phyloP scores from a whole-genome alignment of 2,797 vertebrate species.

The Rhinogobio ventralis region DNA sequence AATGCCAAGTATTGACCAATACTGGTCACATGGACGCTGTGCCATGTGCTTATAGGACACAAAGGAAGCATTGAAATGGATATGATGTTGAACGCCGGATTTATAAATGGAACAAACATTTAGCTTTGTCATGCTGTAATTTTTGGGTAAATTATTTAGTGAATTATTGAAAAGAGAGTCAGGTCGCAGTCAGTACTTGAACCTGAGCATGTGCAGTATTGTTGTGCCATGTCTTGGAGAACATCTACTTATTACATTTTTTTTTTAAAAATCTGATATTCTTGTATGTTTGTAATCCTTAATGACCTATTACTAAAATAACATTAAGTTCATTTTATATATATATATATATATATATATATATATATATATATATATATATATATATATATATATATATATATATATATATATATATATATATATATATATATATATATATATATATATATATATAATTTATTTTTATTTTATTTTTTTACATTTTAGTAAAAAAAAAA shows the following conservation, averaged over 20 bases:
- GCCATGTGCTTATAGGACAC: constrained; percentile 9
- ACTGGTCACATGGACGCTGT: background rate
- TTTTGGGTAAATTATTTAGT: background rate
- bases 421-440: too few relatives aligned
- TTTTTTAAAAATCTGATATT: background rate
- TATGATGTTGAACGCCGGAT: background rate
- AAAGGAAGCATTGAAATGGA: constrained; percentile 6
- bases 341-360: background rate
- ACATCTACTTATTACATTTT: too few relatives aligned
- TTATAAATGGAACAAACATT: constrained; percentile 22
- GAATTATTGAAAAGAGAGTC: background rate
- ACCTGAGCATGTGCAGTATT: background rate
- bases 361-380: background rate
- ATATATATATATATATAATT: too few relatives aligned
- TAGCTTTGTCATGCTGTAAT: background rate
- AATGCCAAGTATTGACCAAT: constrained; percentile 5
- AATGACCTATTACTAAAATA: background rate
- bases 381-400: too few relatives aligned
- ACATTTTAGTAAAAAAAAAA: background rate
- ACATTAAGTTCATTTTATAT: background rate
- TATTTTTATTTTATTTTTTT: background rate
- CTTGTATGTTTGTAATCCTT: background rate
- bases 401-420: too few relatives aligned
- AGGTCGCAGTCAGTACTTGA: background rate
- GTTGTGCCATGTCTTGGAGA: background rate